Percentiles rank a stretch among this genome's conserved stretches.
Conservation (phyloP, 2,888 invertebrate genomes). For the Aphrophora alni region DNA sequence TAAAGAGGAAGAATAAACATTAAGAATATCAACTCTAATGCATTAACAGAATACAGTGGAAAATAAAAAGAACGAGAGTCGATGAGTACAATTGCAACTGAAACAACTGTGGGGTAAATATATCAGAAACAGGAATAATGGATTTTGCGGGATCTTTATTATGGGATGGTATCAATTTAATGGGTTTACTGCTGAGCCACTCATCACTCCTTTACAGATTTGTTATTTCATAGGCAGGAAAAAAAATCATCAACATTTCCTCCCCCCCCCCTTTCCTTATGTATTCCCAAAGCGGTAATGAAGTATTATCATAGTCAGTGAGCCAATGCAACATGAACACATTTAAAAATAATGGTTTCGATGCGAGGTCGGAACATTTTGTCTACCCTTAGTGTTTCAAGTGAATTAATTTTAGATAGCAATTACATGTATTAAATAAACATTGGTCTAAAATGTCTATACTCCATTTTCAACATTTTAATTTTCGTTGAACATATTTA, state of each 20-base stretch:
- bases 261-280: not conserved
- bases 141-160: not conserved
- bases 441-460: too few relatives aligned
- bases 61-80: not conserved
- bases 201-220: not conserved
- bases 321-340: not conserved
- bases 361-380: not conserved
- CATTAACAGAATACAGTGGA: too few relatives aligned
- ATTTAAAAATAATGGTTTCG: not conserved
- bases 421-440: too few relatives aligned
- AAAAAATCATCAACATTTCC: not conserved
- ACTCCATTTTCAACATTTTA: too few relatives aligned
- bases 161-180: not conserved
- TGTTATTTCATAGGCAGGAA: not conserved
- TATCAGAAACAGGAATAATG: not conserved
- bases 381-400: too few relatives aligned
- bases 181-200: not conserved
- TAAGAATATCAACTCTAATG: too few relatives aligned
- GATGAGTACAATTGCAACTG: not conserved
- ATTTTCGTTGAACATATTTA: too few relatives aligned
- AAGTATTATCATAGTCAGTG: not conserved
- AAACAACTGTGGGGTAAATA: not conserved
- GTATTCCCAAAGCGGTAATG: conserved; percentile 9
- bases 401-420: too few relatives aligned
- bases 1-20: too few relatives aligned